Evolutionary conservation across 2,888 invertebrate species (phyloP), one percentile per base, ranked within the genome.

Genomic region (Ctenicera cuprea): DNA sequence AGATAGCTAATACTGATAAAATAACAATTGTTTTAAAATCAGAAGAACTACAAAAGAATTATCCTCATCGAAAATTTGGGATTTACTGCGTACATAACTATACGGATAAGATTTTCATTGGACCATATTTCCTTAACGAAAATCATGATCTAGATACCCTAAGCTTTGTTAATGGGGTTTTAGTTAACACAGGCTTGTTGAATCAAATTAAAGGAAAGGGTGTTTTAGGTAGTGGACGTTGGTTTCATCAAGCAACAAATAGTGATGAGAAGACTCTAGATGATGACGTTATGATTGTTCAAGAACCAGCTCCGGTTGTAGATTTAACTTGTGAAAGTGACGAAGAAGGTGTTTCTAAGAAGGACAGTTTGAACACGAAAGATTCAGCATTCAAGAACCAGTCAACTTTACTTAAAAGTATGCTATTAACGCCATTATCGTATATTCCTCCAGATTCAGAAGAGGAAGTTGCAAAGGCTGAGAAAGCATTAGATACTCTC

Each of bases 21-120:
- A 88, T 88, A 85, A 90, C 90, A 1, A 88, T 91, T 7, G 83
- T 88, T 74, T 80, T 90, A 45, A 78, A 75, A 70, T 83, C 82
- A 30, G 45, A 73, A 0, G 71, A 79, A 45, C 70, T 85, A 16
- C 63, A 74, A 12, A 69, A 74, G 22, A 75, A 76, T 52, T 83
- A 84, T 63, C 61, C 76, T 12, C 82, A 85, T 64, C 63, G 71
- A 20, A 74, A 77, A 16, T 87, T 86, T 76, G 87, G 86, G 0
- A 82, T 87, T 37, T 87, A 86, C 73, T 83, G 85, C 22, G 82
- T 83, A 26, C 84, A 85, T 7, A 80, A 79, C 11, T 80, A 82
- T 57, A 37, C 64, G 0, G 84, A 86, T 68, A 74, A 82, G 38
- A 74, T 87, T 38, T 87, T 87, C 72, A 81, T 88, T 22, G 88